These are phyloP conservation scores for Alloplasta piceator DNA, from an alignment of 2,888 invertebrate species.

Conservation along the genomic window DNA sequence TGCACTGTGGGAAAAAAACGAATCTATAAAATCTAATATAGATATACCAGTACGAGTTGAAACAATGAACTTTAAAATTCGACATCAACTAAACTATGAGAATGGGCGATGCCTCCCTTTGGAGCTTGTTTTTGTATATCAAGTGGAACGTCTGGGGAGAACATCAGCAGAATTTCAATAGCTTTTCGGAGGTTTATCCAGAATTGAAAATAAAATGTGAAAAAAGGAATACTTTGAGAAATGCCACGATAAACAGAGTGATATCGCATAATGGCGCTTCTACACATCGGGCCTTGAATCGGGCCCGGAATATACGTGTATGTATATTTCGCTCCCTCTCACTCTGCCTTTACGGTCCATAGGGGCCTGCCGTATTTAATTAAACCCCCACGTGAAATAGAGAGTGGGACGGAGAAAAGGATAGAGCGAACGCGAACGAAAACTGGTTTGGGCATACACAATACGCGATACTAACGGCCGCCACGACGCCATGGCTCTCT, in stretches of 20 bases:
- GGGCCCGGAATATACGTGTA: slow-evolving; percentile 35
- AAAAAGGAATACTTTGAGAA: background rate
- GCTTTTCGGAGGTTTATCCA: too few species aligned
- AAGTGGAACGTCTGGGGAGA: too few species aligned
- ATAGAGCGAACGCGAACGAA: slow-evolving; percentile 69
- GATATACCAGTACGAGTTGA: too few species aligned
- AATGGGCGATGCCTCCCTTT: too few species aligned
- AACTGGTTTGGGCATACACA: slow-evolving; percentile 78
- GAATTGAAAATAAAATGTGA: background rate
- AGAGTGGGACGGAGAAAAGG: slow-evolving; percentile 67
- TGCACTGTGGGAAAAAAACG: too few species aligned
- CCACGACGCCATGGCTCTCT: slow-evolving; percentile 38
- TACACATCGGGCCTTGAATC: slow-evolving; percentile 49
- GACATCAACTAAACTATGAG: too few species aligned
- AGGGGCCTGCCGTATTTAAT: slow-evolving; percentile 77
- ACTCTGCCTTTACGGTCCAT: slow-evolving; percentile 68
- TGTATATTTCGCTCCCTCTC: background rate
- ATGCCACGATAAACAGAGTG: background rate
- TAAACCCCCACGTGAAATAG: slow-evolving; percentile 66
- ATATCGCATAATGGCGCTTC: slow-evolving; percentile 15
- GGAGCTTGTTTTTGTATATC: too few species aligned
- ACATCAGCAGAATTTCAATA: too few species aligned
- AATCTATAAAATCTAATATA: too few species aligned
- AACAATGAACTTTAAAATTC: too few species aligned
- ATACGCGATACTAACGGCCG: slow-evolving; percentile 60